Base-by-base conservation (phyloP, 2,797 vertebrate genomes). In the Lagorchestes hirsutus region DNA sequence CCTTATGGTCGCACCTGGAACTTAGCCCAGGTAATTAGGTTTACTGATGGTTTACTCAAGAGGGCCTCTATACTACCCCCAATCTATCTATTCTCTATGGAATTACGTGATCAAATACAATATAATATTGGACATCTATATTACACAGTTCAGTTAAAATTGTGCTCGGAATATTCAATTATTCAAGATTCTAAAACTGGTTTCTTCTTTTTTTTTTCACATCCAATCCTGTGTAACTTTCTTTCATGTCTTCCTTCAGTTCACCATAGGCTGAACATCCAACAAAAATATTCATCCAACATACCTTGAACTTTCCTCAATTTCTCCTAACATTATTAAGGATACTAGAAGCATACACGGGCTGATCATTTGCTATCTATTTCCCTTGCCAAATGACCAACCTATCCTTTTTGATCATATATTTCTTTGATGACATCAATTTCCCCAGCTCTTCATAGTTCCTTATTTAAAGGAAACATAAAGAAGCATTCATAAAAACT, bases 21-120 rank as follows among this genome's bases (percentile, higher is more conserved):
- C 27, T 90, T 92, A 93, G 22, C 0, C 10, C 8, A 93, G 31
- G 31, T 55, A 67, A 96, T 55, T 50, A 74, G 24, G 0, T 74
- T 94, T 91, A 55, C 18, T 74, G 4, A 58, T 22, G 13, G 95
- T 97, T 93, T 94, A 91, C 14, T 93, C 74, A 91, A 67, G 16
- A 93, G 12, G 46, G 54, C 91, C 18, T 92, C 50, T 57, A 57
- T 29, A 54, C 11, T 46, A 40, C 28, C 55, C 95, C 56, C 91
- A 94, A 93, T 22, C 59, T 58, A 58, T 82, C 1, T 9, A 87
- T 87, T 46, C 74, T 27, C 40, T 11, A 87, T 87, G 74, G 40
- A 87, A 87, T 50, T 87, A 28, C 0, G 12, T 87, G 74, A 87
- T 87, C 40, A 87, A 87, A 87, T 87, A 87, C 40, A 87, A 87